These are phyloP conservation scores for Catocala sponsa DNA, from an alignment of 2,888 invertebrate genomes.

Conservation along the genomic window DNA sequence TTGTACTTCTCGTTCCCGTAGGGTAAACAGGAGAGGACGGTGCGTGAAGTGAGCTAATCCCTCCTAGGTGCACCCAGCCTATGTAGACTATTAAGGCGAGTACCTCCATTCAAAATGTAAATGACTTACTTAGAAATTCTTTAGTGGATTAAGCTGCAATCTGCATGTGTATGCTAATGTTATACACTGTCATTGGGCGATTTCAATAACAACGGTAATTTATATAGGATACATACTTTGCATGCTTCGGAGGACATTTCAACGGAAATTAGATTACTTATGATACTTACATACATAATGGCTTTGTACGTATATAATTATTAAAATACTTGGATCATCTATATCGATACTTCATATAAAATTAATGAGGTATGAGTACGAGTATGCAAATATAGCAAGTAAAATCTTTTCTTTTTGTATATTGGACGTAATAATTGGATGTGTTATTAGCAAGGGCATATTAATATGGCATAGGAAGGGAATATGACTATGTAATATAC, in stretches of 20 bases:
- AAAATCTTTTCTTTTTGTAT: too few species aligned
- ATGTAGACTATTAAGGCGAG: constrained; percentile 73
- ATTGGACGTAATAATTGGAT: too few species aligned
- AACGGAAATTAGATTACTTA: constrained; percentile 9
- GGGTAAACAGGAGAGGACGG: constrained; percentile 73
- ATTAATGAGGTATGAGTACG: too few species aligned
- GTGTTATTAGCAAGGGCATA: too few species aligned
- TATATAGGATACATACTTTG: constrained; percentile 22
- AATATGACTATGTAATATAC: too few species aligned
- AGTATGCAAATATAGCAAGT: too few species aligned
- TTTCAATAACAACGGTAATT: constrained; percentile 41
- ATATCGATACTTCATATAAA: too few species aligned
- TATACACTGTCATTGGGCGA: constrained; percentile 53
- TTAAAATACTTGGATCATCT: neutral
- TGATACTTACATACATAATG: constrained; percentile 6
- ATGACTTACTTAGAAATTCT: constrained; percentile 75
- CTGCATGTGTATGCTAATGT: constrained; percentile 71
- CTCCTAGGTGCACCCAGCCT: constrained; percentile 65
- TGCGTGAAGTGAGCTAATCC: constrained; percentile 81
- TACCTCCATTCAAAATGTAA: constrained; percentile 74
- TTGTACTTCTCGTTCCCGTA: constrained; percentile 58
- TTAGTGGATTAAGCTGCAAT: constrained; percentile 70
- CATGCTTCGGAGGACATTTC: constrained; percentile 9
- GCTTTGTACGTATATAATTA: neutral
- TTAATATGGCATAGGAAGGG: too few species aligned